Evolutionary conservation across 2,797 vertebrate species (phyloP).

Genomic region (Anguilla anguilla): DNA sequence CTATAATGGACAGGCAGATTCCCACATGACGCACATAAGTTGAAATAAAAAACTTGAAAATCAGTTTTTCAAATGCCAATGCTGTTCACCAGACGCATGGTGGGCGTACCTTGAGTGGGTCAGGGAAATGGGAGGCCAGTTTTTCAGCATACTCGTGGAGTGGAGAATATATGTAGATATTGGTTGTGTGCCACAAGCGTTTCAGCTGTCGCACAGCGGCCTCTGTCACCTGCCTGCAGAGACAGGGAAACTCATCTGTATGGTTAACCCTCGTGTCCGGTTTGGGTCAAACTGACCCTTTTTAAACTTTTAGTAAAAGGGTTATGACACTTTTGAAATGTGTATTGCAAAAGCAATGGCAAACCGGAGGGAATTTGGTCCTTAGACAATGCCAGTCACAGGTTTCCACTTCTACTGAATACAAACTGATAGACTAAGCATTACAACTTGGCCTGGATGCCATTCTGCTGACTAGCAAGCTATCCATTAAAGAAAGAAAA

Average conservation of each 20-base stretch:
- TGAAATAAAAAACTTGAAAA: neutral
- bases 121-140: slow-evolving; percentile 79
- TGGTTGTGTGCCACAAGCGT: slow-evolving; percentile 85
- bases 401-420: too few relatives aligned
- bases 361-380: too few relatives aligned
- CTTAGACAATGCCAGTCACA: neutral
- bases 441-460: too few relatives aligned
- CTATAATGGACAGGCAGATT: neutral
- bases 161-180: slow-evolving; percentile 79
- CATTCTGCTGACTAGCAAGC: too few relatives aligned
- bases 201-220: slow-evolving; percentile 80
- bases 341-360: too few relatives aligned
- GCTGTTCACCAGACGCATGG: neutral
- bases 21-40: neutral
- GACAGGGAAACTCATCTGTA: slow-evolving; percentile 24
- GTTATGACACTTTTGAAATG: neutral
- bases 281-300: neutral
- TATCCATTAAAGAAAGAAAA: too few relatives aligned
- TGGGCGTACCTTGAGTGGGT: slow-evolving; percentile 85
- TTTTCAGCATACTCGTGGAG: slow-evolving; percentile 89
- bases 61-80: neutral
- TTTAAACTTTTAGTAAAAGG: neutral
- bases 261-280: neutral
- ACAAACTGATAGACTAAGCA: too few relatives aligned
- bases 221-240: slow-evolving; percentile 80